Conservation (phyloP, 2,888 invertebrate species). For the Azorinus chamasolen region DNA sequence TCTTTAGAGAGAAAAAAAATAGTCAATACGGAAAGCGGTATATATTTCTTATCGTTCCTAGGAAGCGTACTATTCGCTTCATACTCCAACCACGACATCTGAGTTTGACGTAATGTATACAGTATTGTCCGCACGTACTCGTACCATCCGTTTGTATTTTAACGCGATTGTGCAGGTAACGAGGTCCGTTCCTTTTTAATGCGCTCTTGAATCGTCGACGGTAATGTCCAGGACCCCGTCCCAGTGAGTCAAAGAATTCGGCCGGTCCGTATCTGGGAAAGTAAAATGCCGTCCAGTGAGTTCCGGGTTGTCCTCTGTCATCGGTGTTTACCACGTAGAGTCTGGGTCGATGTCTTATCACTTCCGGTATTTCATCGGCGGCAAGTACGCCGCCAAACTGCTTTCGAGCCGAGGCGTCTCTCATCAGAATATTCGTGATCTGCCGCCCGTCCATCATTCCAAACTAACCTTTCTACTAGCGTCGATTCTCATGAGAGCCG, state of each 20-base stretch:
- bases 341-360: not conserved
- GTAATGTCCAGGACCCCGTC: constrained; percentile 18
- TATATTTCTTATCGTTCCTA: no score
- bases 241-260: constrained; percentile 26
- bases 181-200: constrained; percentile 10
- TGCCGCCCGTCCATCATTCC: constrained; percentile 26
- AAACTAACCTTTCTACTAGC: constrained; percentile 8
- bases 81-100: no score
- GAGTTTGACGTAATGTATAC: not conserved
- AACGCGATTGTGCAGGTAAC: constrained; percentile 5
- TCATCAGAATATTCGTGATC: not conserved
- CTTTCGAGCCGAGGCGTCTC: not conserved
- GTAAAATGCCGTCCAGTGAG: constrained; percentile 5
- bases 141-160: not conserved
- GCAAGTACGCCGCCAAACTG: constrained; percentile 16
- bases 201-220: constrained; percentile 13
- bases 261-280: constrained; percentile 20
- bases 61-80: no score
- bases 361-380: constrained; percentile 10
- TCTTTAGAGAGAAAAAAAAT: no score
- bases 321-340: constrained; percentile 31
- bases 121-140: constrained; percentile 7
- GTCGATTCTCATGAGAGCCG: constrained; percentile 18
- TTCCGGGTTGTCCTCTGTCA: constrained; percentile 3
- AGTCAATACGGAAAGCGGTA: no score